Conservation (phyloP, 2,888 invertebrate species). For the Artemia sinica region DNA sequence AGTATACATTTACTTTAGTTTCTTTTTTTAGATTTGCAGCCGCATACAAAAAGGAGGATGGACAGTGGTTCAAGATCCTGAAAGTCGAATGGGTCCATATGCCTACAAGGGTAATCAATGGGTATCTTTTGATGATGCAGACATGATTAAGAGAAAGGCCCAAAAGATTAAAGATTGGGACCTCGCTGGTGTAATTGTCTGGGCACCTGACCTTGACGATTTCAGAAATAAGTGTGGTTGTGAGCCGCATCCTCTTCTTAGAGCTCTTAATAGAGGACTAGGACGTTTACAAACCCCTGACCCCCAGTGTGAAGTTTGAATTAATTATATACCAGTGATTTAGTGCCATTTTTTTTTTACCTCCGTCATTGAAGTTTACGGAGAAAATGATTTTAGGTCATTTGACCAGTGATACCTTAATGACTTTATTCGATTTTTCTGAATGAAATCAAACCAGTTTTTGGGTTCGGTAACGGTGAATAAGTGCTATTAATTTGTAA, state of each 20-base stretch:
- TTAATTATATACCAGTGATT: neutral
- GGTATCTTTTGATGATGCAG: slow-evolving; percentile 32
- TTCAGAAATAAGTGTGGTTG: slow-evolving; percentile 52
- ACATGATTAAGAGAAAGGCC: slow-evolving; percentile 29
- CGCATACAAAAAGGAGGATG: slow-evolving; percentile 28
- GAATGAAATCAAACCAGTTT: no score
- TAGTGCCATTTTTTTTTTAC: neutral
- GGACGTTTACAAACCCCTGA: slow-evolving; percentile 47
- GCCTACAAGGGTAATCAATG: slow-evolving; percentile 31
- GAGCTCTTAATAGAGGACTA: slow-evolving; percentile 60
- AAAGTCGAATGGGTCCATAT: slow-evolving; percentile 29
- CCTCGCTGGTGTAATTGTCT: slow-evolving; percentile 31
- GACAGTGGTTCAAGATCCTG: slow-evolving; percentile 30
- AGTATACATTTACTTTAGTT: slow-evolving; percentile 29
- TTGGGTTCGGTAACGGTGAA: no score
- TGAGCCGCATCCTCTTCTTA: slow-evolving; percentile 58
- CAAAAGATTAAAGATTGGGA: slow-evolving; percentile 29
- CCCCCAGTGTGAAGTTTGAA: slow-evolving; percentile 37
- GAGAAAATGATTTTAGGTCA: no score
- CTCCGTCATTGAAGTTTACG: no score
- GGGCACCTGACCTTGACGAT: slow-evolving; percentile 31
- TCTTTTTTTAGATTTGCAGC: slow-evolving; percentile 18
- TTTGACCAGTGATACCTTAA: no score
- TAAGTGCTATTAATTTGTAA: no score
- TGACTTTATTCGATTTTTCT: no score